These are phyloP conservation scores for Pandion haliaetus DNA, from an alignment of 2,113 vertebrate species.

Conservation along the genomic window DNA sequence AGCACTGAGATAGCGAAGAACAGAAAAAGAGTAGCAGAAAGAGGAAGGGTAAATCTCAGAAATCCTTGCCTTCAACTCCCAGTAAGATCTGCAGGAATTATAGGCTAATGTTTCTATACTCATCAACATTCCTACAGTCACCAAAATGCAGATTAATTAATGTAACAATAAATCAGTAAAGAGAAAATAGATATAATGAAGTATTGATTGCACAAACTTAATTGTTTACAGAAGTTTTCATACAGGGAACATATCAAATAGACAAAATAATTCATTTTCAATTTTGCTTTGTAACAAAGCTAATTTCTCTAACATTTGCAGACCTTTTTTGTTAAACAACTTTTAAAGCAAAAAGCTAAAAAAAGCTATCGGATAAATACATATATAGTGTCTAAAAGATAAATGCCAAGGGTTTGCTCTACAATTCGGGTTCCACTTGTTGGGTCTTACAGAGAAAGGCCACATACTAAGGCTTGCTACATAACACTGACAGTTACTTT, in stretches of 20 bases:
- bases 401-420: background rate
- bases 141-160: background rate
- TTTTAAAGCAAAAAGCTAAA: background rate
- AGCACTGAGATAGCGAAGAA: background rate
- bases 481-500: constrained; percentile 18
- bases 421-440: background rate
- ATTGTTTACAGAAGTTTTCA: background rate
- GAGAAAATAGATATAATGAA: background rate
- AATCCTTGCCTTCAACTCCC: background rate
- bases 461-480: background rate
- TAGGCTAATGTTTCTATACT: background rate
- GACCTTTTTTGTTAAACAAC: background rate
- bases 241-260: background rate
- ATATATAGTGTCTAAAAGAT: background rate
- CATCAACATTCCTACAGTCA: background rate
- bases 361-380: background rate
- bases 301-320: background rate
- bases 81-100: background rate
- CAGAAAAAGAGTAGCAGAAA: background rate
- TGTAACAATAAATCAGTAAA: background rate
- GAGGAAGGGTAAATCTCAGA: background rate
- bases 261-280: background rate
- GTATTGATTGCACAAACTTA: background rate
- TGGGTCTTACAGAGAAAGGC: background rate
- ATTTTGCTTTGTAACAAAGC: background rate